These are phyloP conservation scores for Vireo griseus DNA, from an alignment of 2,797 vertebrate genomes.

Conservation along the genomic window DNA sequence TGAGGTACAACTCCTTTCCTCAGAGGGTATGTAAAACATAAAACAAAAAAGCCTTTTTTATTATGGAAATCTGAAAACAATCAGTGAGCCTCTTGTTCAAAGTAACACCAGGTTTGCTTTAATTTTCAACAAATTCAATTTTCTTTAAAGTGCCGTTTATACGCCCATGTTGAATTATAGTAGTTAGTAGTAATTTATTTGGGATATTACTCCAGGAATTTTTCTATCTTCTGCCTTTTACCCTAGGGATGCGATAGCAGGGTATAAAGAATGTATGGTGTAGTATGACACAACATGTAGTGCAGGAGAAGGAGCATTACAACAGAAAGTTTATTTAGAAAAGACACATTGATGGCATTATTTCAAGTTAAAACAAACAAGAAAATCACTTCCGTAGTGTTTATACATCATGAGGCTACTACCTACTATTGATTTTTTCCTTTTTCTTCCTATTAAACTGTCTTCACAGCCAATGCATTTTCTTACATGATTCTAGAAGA, in stretches of 20 bases:
- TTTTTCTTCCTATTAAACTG: background rate
- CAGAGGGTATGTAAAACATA: constrained; percentile 62
- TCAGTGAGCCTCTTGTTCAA: constrained; percentile 60
- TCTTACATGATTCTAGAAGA: background rate
- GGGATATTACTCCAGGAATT: constrained; percentile 50
- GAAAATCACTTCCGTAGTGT: background rate
- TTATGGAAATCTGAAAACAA: constrained; percentile 66
- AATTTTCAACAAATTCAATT: constrained; percentile 69
- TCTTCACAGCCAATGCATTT: background rate
- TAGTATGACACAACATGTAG: background rate
- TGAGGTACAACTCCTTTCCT: constrained; percentile 63
- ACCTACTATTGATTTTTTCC: background rate
- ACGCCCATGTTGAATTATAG: constrained; percentile 41
- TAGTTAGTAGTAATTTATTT: constrained; percentile 64
- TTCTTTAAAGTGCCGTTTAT: constrained; percentile 67
- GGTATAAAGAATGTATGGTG: background rate
- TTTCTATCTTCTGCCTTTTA: constrained; percentile 54
- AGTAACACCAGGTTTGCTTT: constrained; percentile 56
- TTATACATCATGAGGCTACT: background rate
- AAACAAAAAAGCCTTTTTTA: constrained; percentile 63
- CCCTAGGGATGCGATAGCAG: background rate
- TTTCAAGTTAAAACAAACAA: background rate
- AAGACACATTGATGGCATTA: background rate
- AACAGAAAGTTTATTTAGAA: background rate
- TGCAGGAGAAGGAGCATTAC: background rate